Evolutionary conservation across 2,113 vertebrate genomes (phyloP).

Genomic region (Tenebrosternarchus preto): DNA sequence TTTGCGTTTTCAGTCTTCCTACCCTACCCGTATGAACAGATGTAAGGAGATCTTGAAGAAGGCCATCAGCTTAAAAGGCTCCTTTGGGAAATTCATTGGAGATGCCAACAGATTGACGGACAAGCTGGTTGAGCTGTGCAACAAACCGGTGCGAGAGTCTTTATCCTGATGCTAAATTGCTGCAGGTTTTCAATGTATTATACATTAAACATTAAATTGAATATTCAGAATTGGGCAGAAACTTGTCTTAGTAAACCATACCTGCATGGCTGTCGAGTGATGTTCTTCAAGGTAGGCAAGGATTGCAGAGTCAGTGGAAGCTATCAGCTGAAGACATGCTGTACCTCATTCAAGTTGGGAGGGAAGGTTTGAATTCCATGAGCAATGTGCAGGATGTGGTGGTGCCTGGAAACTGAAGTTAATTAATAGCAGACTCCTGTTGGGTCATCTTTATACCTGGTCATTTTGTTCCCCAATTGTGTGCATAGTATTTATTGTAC

Average conservation of each 20-base stretch:
- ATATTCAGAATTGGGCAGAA: background rate
- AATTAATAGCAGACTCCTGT: too few species aligned
- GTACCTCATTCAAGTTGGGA: background rate
- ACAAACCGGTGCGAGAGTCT: conserved; percentile 83
- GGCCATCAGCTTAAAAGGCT: conserved; percentile 84
- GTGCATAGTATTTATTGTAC: too few species aligned
- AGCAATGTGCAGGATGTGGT: background rate
- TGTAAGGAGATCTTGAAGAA: conserved; percentile 95
- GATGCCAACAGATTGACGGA: conserved; percentile 91
- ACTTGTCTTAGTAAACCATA: background rate
- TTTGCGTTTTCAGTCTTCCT: conserved; percentile 83
- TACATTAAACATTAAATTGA: background rate
- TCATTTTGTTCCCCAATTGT: too few species aligned
- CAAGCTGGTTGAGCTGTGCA: conserved; percentile 94
- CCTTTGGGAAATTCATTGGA: conserved; percentile 91
- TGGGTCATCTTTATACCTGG: too few species aligned
- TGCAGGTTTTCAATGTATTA: background rate
- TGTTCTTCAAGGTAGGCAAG: too few species aligned
- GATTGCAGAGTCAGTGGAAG: background rate
- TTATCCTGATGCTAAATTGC: too few species aligned
- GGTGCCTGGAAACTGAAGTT: background rate
- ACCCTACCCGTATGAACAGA: conserved; percentile 89
- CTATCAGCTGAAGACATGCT: background rate
- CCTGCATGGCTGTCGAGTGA: background rate
- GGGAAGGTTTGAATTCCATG: background rate